A percentile compares a stretch with the other conserved stretches of the same genome.
These are phyloP conservation scores for Drosophila orena DNA, from an alignment of 1,140 invertebrate species.

Conservation along the genomic window DNA sequence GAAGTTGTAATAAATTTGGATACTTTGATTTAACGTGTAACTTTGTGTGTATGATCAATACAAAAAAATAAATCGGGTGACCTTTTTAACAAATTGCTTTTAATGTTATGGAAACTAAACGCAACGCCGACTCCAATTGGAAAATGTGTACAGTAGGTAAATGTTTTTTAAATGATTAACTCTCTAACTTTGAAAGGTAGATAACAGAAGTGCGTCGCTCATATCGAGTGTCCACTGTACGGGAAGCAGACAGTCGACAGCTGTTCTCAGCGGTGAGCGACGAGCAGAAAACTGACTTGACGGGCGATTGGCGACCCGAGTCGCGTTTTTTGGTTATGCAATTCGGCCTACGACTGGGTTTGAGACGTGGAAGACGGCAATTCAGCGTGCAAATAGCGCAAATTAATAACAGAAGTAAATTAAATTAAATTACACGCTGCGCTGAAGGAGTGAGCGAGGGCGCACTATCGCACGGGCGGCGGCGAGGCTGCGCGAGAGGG, in stretches of 20 bases:
- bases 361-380: neutral
- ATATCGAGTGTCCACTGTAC: neutral
- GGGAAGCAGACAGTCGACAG: neutral
- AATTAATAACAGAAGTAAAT: conserved; percentile 33
- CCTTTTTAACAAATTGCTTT: too few species aligned
- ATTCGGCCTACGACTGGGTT: neutral
- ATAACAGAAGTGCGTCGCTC: too few species aligned
- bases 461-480: conserved; percentile 29
- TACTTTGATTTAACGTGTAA: too few species aligned
- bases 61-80: too few species aligned
- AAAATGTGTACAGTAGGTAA: too few species aligned
- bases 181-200: too few species aligned
- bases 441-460: conserved; percentile 23
- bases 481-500: conserved; percentile 31
- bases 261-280: neutral
- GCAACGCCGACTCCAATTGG: too few species aligned
- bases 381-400: conserved; percentile 17
- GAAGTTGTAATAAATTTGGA: too few species aligned
- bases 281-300: neutral
- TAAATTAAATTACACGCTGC: conserved; percentile 40
- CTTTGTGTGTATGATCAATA: too few species aligned
- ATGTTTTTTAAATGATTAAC: too few species aligned
- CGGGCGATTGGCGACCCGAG: neutral
- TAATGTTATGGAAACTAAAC: too few species aligned
- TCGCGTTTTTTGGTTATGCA: conserved; percentile 8